A percentile compares a stretch with the other conserved stretches of the same genome.
These are phyloP conservation scores for Lerista edwardsae DNA, from an alignment of 2,797 vertebrate genomes.

Conservation along the genomic window DNA sequence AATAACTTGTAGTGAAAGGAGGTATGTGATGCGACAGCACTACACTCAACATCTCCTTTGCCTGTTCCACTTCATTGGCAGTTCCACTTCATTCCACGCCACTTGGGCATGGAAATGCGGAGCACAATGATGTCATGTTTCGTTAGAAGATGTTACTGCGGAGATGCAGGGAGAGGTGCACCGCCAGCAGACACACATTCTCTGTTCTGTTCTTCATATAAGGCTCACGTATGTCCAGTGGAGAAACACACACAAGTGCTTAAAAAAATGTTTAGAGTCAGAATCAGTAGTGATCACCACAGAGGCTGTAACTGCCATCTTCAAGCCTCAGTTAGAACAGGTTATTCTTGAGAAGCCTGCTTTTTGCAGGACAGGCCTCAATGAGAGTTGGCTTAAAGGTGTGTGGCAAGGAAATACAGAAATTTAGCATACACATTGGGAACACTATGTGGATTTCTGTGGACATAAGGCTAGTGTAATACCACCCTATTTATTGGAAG, in stretches of 20 bases:
- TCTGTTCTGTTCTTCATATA: neutral
- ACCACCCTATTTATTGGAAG: no score
- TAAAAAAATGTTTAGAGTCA: conserved; percentile 78
- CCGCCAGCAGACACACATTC: neutral
- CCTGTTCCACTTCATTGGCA: no score
- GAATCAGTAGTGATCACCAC: conserved; percentile 91
- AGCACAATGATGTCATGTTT: neutral
- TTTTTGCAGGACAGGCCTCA: conserved; percentile 82
- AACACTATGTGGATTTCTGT: conserved; percentile 97
- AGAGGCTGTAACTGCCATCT: conserved; percentile 86
- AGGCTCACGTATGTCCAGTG: conserved; percentile 54
- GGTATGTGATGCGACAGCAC: neutral
- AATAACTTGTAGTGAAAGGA: neutral
- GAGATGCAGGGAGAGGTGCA: neutral
- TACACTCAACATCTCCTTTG: neutral
- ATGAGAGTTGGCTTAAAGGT: conserved; percentile 77
- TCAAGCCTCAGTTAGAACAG: conserved; percentile 87
- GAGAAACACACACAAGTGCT: conserved; percentile 42
- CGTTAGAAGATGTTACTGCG: neutral
- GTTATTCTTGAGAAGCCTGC: conserved; percentile 87
- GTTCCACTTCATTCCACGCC: neutral
- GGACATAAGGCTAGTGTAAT: conserved; percentile 82
- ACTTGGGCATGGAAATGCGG: neutral
- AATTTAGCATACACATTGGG: conserved; percentile 86
- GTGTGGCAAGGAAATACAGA: conserved; percentile 82